Base-by-base conservation (phyloP, 2,797 vertebrate genomes). In the Salarias fasciatus region DNA sequence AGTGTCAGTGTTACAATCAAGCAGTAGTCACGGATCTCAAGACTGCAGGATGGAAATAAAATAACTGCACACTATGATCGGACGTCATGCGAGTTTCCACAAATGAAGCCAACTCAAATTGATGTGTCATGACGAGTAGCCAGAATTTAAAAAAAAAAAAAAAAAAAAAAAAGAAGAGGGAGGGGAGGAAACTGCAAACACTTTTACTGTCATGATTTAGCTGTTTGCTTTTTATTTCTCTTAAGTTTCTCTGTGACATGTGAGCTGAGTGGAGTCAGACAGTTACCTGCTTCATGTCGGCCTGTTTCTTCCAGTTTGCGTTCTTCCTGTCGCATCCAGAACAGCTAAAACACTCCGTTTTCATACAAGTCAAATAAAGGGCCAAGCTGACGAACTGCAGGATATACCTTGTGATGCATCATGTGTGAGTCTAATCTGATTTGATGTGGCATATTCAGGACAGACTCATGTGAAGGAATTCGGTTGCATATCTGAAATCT, bases 1-100 rank as follows among this genome's bases (percentile, higher is more conserved):
- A 49, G 37, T 38, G 67, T 82, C 72, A 47, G 77, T 63, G 62
- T 64, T 75, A 58, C 78, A 82, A 85, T 82, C 76, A 75, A 40
- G 68, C 71, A 71, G 42, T 63, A 77, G 79, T 77, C 80, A 70
- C 42, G 38, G 49, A 64, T 75, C 61, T 82, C 38, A 68, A 53
- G 43, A 55, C 6, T 45, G 13, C 12, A 70, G 74, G 53, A 55
- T 84, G 74, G 70, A 82, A 83, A 84, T 83, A 45, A 81, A 86
- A 84, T 77, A 86, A 75, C 53, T 77, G 53, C 72, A 62, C 51
- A 74, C 83, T 80, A 77, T 45, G 41, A 82, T 71, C 73, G 58
- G 62, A 85, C 71, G 57, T 79, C 65, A 68, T 80, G 80, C 65
- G 47, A 71, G 68, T 84, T 87, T 84, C 79, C 67, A 47, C 12